A percentile compares a stretch with the other conserved stretches of the same genome.
These are phyloP conservation scores for Scolopax mira DNA, from an alignment of 2,113 vertebrate species.

Conservation along the genomic window DNA sequence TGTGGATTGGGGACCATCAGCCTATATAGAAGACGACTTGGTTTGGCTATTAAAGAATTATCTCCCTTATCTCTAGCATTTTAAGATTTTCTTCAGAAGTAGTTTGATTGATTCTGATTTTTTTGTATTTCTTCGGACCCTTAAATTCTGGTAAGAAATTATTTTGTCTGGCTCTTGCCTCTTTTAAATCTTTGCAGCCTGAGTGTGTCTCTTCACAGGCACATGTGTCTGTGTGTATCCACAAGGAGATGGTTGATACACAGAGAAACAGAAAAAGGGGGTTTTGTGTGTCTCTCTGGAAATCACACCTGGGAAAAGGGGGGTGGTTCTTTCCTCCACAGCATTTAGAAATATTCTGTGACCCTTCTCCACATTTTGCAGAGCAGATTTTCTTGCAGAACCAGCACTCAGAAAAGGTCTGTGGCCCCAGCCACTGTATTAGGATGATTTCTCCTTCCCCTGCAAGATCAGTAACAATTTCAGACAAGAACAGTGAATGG, in stretches of 20 bases:
- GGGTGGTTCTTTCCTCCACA: neutral
- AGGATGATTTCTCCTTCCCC: conserved; percentile 22
- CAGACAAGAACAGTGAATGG: neutral
- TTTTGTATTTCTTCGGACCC: neutral
- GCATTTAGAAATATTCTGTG: neutral
- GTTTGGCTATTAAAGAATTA: neutral
- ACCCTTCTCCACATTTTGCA: neutral
- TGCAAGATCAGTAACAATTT: neutral
- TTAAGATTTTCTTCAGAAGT: neutral
- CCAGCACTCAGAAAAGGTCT: neutral
- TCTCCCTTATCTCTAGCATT: neutral
- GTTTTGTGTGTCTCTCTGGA: neutral
- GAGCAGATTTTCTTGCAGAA: neutral
- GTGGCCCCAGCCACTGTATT: neutral
- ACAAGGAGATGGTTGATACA: neutral
- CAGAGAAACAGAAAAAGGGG: neutral
- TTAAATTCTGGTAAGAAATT: neutral
- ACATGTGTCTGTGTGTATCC: accelerated
- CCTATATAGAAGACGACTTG: neutral
- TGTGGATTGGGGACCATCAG: accelerated
- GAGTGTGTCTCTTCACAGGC: accelerated
- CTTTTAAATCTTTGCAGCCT: neutral
- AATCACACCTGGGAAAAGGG: neutral
- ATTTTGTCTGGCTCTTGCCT: neutral
- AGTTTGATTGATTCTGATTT: neutral